These are phyloP conservation scores for Enoplosus armatus DNA, from an alignment of 2,797 vertebrate species.

Conservation along the genomic window DNA sequence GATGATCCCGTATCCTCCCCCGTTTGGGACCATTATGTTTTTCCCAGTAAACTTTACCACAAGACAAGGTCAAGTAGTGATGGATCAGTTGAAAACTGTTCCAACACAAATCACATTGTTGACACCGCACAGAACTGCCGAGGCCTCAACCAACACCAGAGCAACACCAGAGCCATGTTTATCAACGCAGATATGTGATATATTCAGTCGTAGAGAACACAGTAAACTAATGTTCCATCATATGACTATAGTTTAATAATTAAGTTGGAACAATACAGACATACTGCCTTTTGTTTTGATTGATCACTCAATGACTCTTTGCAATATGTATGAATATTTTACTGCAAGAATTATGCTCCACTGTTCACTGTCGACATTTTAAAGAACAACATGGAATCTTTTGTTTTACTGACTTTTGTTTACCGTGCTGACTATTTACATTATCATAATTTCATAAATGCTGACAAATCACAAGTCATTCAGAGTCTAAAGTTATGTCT, in stretches of 20 bases:
- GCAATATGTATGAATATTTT: neutral
- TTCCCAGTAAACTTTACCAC: slow-evolving; percentile 18
- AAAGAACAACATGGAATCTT: too few species aligned
- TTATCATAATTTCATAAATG: neutral
- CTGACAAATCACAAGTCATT: neutral
- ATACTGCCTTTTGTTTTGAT: neutral
- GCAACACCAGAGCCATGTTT: too few species aligned
- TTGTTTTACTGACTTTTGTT: too few species aligned
- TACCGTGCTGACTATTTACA: neutral
- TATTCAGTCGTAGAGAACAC: neutral
- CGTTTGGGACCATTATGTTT: neutral
- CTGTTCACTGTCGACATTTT: neutral
- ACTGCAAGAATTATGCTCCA: neutral
- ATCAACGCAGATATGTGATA: neutral
- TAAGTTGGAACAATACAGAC: neutral
- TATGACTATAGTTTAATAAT: neutral
- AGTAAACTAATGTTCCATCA: neutral
- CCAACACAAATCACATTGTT: slow-evolving; percentile 21
- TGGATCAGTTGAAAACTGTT: slow-evolving; percentile 7
- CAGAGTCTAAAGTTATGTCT: neutral
- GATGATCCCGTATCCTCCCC: neutral
- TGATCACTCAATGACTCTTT: neutral
- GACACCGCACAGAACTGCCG: neutral
- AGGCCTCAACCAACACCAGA: neutral
- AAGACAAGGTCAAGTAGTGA: neutral